A percentile compares a stretch with the other conserved stretches of the same genome.
Conservation (phyloP, 2,888 invertebrate species). For the Acrocyrtus sp. region DNA sequence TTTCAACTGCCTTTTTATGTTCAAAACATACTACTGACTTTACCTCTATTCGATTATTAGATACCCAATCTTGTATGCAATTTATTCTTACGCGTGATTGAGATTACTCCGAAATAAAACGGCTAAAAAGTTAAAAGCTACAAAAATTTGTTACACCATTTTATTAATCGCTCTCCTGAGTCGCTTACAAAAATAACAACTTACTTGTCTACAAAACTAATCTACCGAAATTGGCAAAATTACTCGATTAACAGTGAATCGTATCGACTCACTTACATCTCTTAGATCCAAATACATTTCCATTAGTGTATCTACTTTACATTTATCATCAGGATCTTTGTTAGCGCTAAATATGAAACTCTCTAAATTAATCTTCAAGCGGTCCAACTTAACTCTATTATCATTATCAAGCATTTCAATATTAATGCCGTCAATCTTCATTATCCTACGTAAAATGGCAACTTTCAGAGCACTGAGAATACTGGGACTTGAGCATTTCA, state of each 20-base stretch:
- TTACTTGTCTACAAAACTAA: constrained; percentile 2
- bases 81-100: no score
- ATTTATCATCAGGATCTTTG: background rate
- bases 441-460: constrained; percentile 44
- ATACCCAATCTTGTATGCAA: no score
- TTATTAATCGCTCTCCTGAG: no score
- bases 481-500: constrained; percentile 42
- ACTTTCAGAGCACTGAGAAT: constrained; percentile 50
- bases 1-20: no score
- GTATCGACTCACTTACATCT: constrained; percentile 50
- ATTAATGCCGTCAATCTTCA: constrained; percentile 16
- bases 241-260: constrained; percentile 25
- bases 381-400: constrained; percentile 40
- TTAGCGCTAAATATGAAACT: background rate
- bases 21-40: no score
- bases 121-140: no score
- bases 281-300: constrained; percentile 50
- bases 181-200: no score
- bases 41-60: no score
- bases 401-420: constrained; percentile 28
- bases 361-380: constrained; percentile 27
- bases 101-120: no score
- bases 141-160: no score
- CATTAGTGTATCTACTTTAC: constrained; percentile 34
- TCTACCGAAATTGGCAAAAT: no score